Evolutionary conservation across 2,797 vertebrate species (phyloP), one percentile per base, ranked within the genome.

Genomic region (Amphiprion clarkii): DNA sequence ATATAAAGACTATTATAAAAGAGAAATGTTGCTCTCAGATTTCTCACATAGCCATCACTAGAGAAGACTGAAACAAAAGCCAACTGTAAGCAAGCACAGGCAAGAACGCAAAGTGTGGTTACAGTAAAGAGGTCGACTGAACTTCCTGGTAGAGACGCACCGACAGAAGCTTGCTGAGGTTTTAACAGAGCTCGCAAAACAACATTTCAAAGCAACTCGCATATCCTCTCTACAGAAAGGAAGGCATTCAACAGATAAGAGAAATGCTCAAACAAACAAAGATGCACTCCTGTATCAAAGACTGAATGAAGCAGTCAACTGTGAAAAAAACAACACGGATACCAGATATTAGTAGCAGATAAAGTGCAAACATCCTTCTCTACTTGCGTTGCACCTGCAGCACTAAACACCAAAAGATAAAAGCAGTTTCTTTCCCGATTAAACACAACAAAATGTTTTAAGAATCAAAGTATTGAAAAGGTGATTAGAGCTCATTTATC

Each of bases 81-180:
- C 55, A 31, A 67, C n/a, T 68, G 60, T n/a, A 57, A 79, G 53
- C 19, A 44, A 68, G 44, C 63, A 42, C 44, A 81, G 10, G 27
- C 11, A 6, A 78, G 56, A 78, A 61, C 79, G 68, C 61, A 58
- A 42, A 56, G 62, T 89, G 90, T 56, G 83, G 87, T 89, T 85
- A 87, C 82, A 87, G 77, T 80, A 91, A 91, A 90, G 81, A 88
- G 84, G 87, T 83, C 3, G 85, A 84, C 59, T 82, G 49, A 87
- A 92, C 88, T 93, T 95, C 92, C 92, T 93, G 91, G 73, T 78
- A 77, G 59, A 87, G 79, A 8, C 33, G 33, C 33, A 58, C 46
- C 71, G 61, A 54, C 46, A 75, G 67, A 76, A 71, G 78, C 61
- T 75, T 78, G 54, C 80, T 80, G 83, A 88, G 79, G 88, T 89